Percentiles rank a stretch among this genome's conserved stretches.
Evolutionary conservation across 35 echinoderm and acorn worm species (phyloP).

Genomic region (Ophioderma brevispina): DNA sequence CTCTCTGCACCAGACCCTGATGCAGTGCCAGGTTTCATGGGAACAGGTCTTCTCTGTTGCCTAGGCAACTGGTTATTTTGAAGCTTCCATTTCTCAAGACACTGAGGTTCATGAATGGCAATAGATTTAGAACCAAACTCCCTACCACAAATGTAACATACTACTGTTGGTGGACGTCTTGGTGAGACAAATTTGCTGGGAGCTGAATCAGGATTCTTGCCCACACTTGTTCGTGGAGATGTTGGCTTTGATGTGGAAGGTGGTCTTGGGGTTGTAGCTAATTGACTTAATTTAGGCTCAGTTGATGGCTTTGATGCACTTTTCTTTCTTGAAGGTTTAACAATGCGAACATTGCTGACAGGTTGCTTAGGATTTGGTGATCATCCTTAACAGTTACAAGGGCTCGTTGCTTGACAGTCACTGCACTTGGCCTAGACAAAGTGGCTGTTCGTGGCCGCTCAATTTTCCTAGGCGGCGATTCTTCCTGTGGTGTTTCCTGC

Average conservation of each 20-base stretch:
- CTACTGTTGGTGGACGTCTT: constrained; percentile 51
- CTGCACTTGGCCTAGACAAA: constrained; percentile 76
- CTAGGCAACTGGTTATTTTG: constrained; percentile 88
- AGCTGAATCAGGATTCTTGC: neutral
- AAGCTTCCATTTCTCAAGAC: constrained; percentile 86
- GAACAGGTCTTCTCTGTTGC: constrained; percentile 61
- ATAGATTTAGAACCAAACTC: constrained; percentile 96
- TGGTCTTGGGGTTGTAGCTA: constrained; percentile 15
- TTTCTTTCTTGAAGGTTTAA: too few species aligned
- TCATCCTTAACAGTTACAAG: constrained; percentile 57
- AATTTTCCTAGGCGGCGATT: neutral
- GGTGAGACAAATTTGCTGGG: neutral
- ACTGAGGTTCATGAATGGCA: constrained; percentile 96
- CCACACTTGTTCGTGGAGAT: neutral
- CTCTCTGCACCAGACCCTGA: neutral
- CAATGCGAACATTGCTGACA: too few species aligned
- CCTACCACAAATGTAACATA: constrained; percentile 96
- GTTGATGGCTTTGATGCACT: too few species aligned
- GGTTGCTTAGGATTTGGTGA: neutral
- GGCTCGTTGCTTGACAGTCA: constrained; percentile 54
- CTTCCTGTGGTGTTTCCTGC: neutral
- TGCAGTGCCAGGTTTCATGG: constrained; percentile 71
- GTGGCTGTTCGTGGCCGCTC: constrained; percentile 71
- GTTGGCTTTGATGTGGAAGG: neutral
- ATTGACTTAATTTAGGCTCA: too few species aligned